These are phyloP conservation scores for Parthenolecanium corni DNA, from an alignment of 2,888 invertebrate genomes.

Conservation along the genomic window DNA sequence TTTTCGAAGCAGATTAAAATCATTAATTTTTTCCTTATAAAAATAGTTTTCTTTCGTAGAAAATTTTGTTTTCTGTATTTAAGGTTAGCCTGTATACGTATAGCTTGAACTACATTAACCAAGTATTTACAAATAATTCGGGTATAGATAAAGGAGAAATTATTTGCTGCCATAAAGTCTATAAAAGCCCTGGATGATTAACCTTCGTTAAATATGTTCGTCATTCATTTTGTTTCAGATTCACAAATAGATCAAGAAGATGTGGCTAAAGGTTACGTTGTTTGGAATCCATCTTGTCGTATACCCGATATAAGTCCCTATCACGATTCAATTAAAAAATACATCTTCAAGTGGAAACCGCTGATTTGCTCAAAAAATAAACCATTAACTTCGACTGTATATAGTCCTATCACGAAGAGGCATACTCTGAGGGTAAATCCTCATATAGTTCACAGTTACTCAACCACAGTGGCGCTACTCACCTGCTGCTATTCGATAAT, in stretches of 20 bases:
- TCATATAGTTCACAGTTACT: neutral
- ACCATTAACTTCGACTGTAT: conserved; percentile 31
- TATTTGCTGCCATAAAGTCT: no score
- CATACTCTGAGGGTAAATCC: conserved; percentile 25
- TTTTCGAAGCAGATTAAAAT: no score
- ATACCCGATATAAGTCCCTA: conserved; percentile 49
- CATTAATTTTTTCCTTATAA: no score
- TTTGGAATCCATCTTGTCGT: conserved; percentile 50
- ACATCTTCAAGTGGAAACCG: conserved; percentile 45
- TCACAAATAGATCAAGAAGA: conserved; percentile 3
- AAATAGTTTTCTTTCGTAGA: no score
- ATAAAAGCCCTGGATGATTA: no score
- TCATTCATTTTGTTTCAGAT: conserved; percentile 13
- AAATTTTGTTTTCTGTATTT: no score
- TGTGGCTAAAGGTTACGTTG: conserved; percentile 40
- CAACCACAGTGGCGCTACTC: conserved; percentile 31
- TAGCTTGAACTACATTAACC: no score
- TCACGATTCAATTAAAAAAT: conserved; percentile 43
- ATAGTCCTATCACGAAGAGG: conserved; percentile 3
- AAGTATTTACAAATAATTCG: no score
- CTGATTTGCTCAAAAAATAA: conserved; percentile 34
- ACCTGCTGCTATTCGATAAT: conserved; percentile 38
- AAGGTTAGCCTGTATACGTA: no score
- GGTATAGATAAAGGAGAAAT: no score
- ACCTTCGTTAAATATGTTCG: no score